Evolutionary conservation across 1,140 invertebrate genomes (phyloP).

Genomic region (Medauroidea extradentata): DNA sequence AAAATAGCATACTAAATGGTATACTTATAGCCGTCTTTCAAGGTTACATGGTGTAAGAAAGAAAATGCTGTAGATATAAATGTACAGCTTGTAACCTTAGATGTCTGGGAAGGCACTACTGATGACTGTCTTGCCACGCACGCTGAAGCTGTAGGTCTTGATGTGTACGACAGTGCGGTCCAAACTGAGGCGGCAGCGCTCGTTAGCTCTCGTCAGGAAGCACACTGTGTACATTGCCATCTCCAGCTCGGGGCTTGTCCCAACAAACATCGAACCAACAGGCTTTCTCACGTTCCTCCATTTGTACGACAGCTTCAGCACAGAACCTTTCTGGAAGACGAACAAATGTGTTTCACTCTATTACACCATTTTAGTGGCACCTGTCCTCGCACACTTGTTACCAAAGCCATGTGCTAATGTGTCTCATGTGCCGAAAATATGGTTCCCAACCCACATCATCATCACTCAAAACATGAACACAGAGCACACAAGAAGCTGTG

Average conservation of each 20-base stretch:
- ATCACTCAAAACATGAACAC: no score
- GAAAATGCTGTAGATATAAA: no score
- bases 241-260: constrained; percentile 90
- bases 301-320: constrained; percentile 72
- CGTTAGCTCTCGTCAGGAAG: constrained; percentile 42
- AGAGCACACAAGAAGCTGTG: no score
- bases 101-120: constrained; percentile 77
- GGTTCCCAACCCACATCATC: no score
- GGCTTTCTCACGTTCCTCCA: constrained; percentile 72
- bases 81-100: constrained; percentile 42
- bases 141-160: constrained; percentile 45
- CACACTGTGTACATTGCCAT: constrained; percentile 87
- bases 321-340: constrained; percentile 74
- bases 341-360: no score
- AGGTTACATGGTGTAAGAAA: no score
- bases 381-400: no score
- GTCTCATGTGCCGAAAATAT: no score
- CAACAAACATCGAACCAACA: constrained; percentile 76
- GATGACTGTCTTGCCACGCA: constrained; percentile 68
- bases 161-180: constrained; percentile 1
- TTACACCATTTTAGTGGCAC: no score
- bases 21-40: no score
- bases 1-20: no score
- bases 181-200: constrained; percentile 1
- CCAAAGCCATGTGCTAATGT: no score